Percentiles rank a stretch among this genome's conserved stretches.
Conservation (phyloP, 2,113 vertebrate genomes). For the Lates calcarifer region DNA sequence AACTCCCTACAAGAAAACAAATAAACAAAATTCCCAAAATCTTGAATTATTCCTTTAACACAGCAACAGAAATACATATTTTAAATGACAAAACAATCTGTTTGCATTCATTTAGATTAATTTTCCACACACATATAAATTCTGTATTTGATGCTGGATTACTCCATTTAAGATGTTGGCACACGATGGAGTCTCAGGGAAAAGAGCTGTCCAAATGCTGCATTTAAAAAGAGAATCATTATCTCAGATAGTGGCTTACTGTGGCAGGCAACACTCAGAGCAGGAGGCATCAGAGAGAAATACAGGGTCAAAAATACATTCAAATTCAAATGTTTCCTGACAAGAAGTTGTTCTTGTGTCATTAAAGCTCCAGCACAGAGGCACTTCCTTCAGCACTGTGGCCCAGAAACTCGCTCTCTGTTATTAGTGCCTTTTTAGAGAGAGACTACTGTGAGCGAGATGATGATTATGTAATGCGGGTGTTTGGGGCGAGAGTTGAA, state of each 20-base stretch:
- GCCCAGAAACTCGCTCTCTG: conserved; percentile 33
- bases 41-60: not conserved
- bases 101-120: not conserved
- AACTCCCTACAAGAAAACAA: not conserved
- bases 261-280: conserved; percentile 19
- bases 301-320: conserved; percentile 39
- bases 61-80: not conserved
- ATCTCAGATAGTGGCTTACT: conserved; percentile 19
- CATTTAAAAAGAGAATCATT: not conserved
- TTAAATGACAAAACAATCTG: not conserved
- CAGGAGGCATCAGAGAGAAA: conserved; percentile 19
- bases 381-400: conserved; percentile 19
- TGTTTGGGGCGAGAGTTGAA: conserved; percentile 53
- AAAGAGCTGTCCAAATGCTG: conserved; percentile 16
- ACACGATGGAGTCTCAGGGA: not conserved
- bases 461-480: conserved; percentile 60
- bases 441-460: conserved; percentile 28
- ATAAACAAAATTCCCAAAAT: not conserved
- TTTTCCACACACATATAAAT: conserved; percentile 10
- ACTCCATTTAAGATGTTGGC: not conserved
- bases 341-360: conserved; percentile 35
- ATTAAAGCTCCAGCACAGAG: conserved; percentile 29
- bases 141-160: conserved; percentile 27
- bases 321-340: conserved; percentile 43
- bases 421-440: conserved; percentile 43